Percentiles rank a stretch among this genome's conserved stretches.
Evolutionary conservation across 1,140 invertebrate species (phyloP).

Genomic region (Antheraea mylitta): DNA sequence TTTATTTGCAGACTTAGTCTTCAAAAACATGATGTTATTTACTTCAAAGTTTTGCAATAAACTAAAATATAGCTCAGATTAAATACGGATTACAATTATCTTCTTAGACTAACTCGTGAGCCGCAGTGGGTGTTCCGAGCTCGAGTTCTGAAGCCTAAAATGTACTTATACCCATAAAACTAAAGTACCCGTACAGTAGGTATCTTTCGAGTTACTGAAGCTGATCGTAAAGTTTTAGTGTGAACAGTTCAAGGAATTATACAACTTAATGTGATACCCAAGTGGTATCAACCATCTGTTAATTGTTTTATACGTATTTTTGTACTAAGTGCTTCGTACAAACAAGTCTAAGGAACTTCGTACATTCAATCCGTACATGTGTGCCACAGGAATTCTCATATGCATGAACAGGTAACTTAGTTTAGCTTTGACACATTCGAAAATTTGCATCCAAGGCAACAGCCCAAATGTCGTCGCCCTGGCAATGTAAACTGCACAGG

Average conservation of each 20-base stretch:
- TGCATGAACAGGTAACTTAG: too few species aligned
- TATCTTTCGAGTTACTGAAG: slow-evolving; percentile 4
- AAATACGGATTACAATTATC: slow-evolving; percentile 1
- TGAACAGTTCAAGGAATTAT: not conserved
- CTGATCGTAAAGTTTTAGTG: slow-evolving; percentile 12
- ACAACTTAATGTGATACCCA: not conserved
- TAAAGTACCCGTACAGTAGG: slow-evolving; percentile 13
- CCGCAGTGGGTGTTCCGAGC: not conserved
- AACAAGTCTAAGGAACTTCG: too few species aligned
- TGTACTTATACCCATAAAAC: slow-evolving; percentile 9
- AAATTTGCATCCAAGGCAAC: too few species aligned
- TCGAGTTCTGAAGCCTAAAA: slow-evolving; percentile 3
- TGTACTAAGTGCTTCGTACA: not conserved
- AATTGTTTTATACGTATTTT: not conserved
- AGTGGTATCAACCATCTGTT: not conserved
- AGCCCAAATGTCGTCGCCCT: too few species aligned
- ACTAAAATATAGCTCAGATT: not conserved
- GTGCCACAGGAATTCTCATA: too few species aligned
- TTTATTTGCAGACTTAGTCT: too few species aligned
- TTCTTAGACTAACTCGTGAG: not conserved
- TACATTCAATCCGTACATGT: too few species aligned
- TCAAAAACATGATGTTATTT: not conserved
- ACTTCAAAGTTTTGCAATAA: not conserved
- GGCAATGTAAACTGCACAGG: too few species aligned
- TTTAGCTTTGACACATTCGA: too few species aligned